Evolutionary conservation across 2,113 vertebrate species (phyloP).

Genomic region (Prochilodus magdalenae): DNA sequence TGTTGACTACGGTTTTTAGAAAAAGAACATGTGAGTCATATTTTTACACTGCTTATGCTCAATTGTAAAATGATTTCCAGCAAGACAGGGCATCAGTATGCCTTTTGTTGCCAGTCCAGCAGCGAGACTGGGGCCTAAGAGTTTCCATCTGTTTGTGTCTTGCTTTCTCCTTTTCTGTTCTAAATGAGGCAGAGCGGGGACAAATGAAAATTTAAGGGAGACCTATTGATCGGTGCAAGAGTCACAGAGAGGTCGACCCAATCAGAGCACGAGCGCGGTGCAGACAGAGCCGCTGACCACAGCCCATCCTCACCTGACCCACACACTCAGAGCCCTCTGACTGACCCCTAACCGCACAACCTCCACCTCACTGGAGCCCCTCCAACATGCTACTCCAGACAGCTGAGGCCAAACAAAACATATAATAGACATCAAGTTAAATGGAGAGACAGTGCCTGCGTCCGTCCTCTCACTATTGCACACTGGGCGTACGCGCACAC

Average conservation of each 20-base stretch:
- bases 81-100: conserved; percentile 7
- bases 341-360: conserved; percentile 27
- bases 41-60: neutral
- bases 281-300: conserved; percentile 11
- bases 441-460: neutral
- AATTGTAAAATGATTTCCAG: conserved; percentile 8
- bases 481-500: too few species aligned
- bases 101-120: neutral
- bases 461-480: conserved; percentile 42
- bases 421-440: conserved; percentile 40
- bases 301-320: conserved; percentile 42
- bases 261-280: conserved; percentile 45
- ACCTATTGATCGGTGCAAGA: conserved; percentile 55
- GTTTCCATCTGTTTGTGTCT: conserved; percentile 1
- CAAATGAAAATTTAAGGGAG: conserved; percentile 60
- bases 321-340: conserved; percentile 21
- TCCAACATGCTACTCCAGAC: conserved; percentile 24
- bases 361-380: conserved; percentile 14
- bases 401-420: conserved; percentile 32
- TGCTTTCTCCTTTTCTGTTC: conserved; percentile 12
- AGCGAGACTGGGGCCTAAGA: conserved; percentile 2
- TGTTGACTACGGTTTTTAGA: neutral
- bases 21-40: neutral
- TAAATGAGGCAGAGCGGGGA: conserved; percentile 49
- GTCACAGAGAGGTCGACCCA: conserved; percentile 54